A percentile compares a stretch with the other conserved stretches of the same genome.
These are phyloP conservation scores for Euleptes europaea DNA, from an alignment of 2,113 vertebrate genomes.

Conservation along the genomic window DNA sequence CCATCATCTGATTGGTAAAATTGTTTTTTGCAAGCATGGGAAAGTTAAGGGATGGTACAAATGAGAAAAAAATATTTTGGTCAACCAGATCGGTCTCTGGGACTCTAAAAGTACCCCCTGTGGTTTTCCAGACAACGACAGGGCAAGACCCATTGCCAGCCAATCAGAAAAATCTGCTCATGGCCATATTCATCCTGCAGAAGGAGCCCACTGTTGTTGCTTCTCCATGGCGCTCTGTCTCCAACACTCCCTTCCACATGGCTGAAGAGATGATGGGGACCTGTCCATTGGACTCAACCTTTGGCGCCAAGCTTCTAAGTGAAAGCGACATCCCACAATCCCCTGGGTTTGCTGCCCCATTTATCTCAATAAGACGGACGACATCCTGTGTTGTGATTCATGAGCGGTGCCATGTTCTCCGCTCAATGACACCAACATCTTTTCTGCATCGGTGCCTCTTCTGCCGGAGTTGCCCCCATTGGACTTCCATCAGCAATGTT, in stretches of 20 bases:
- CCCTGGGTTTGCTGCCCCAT: conserved; percentile 49
- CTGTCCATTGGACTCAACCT: not conserved
- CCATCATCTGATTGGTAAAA: no score
- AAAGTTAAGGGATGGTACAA: no score
- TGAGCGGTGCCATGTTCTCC: conserved; percentile 36
- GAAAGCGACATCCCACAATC: conserved; percentile 43
- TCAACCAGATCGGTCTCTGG: not conserved
- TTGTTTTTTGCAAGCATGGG: no score
- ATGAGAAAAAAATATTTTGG: not conserved
- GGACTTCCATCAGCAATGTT: conserved; percentile 1
- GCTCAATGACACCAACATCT: not conserved
- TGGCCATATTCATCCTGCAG: not conserved
- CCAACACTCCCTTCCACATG: not conserved
- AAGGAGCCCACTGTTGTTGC: not conserved
- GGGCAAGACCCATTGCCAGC: not conserved
- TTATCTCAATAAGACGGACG: conserved; percentile 65
- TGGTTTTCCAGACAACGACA: no score
- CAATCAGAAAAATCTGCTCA: not conserved
- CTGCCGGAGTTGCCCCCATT: accelerated
- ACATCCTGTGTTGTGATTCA: conserved; percentile 59
- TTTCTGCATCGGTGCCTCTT: conserved; percentile 50
- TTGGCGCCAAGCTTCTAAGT: conserved; percentile 8
- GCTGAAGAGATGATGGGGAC: not conserved
- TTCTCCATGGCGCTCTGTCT: no score
- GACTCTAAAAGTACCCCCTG: no score